Base-by-base conservation (phyloP, 2,888 invertebrate species). In the Tryphoninae sp. region DNA sequence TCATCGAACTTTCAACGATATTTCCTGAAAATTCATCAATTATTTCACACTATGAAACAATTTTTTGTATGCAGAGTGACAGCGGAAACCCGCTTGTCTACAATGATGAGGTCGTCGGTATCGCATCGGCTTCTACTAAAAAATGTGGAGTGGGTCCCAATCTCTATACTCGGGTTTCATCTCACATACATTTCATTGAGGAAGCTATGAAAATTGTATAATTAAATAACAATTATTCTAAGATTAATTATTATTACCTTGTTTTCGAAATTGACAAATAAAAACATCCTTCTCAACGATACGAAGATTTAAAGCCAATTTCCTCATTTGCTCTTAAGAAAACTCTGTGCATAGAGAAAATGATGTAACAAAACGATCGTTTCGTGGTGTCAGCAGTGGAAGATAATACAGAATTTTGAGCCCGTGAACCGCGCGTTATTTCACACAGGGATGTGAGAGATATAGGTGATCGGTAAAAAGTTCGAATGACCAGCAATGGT, bases 401-500 rank as follows among this genome's bases (percentile, higher is more conserved):
- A 33, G 6, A 33, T 6, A 33, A 33, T 33, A 33, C 1, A 33
- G 33, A 26, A 33, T 33, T 33, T 33, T 33, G 33, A 19, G 19
- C 19, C 19, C 19, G 1, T 1, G 59, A 19, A n/a, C 2, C 49
- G 45, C 51, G 53, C 45, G 40, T 23, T 11, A 67, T 9, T n/a
- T 59, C 9, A 23, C 65, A 23, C 22, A 40, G 40, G 51, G 23
- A 68, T 33, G 40, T 53, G 53, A 55, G 62, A 16, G 11, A 16
- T 58, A 51, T 69, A 61, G 61, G 69, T 53, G 77, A 64, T 61
- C 62, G 69, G 77, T 77, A 71, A 77, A 61, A 16, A 76, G 62
- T 42, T 77, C 77, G 64, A 51, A 9, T 33, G 33, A 33, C 33
- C 33, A 69, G 75, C 42, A 42, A 67, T 33, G 59, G 23, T 58